Conservation (phyloP, 1,140 invertebrate genomes). For the Sarcophaga peregrina region DNA sequence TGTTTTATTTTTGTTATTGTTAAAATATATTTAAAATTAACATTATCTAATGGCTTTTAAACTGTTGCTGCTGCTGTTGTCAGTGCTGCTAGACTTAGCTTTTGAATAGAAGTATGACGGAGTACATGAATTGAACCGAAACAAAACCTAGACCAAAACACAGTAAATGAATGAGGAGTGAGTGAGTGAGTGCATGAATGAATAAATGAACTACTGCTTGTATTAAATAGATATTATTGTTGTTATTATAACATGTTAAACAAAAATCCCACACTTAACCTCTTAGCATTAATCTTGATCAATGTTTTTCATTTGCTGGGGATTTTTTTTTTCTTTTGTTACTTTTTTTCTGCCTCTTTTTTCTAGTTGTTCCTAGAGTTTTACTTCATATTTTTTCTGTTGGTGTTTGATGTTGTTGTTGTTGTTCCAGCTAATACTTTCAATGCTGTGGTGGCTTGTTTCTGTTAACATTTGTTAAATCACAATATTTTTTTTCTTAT, state of each 20-base stretch:
- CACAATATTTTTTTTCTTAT: conserved; percentile 17
- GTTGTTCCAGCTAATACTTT: background rate
- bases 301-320: conserved; percentile 19
- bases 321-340: background rate
- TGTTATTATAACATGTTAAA: conserved; percentile 40
- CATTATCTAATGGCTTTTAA: conserved; percentile 15
- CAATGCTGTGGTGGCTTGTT: background rate
- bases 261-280: conserved; percentile 39
- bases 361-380: no score
- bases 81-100: no score
- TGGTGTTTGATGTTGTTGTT: background rate
- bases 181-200: background rate
- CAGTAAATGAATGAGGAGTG: background rate
- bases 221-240: conserved; percentile 29
- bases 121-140: no score
- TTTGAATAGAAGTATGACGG: no score
- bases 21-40: background rate
- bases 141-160: no score
- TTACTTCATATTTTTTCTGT: no score
- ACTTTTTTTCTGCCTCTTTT: background rate
- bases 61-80: background rate
- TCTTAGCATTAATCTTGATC: conserved; percentile 38
- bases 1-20: background rate
- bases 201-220: conserved; percentile 16
- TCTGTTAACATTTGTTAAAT: conserved; percentile 35